Percentiles rank a stretch among this genome's conserved stretches.
Evolutionary conservation across 2,113 vertebrate genomes (phyloP).

Genomic region (Columbina picui): DNA sequence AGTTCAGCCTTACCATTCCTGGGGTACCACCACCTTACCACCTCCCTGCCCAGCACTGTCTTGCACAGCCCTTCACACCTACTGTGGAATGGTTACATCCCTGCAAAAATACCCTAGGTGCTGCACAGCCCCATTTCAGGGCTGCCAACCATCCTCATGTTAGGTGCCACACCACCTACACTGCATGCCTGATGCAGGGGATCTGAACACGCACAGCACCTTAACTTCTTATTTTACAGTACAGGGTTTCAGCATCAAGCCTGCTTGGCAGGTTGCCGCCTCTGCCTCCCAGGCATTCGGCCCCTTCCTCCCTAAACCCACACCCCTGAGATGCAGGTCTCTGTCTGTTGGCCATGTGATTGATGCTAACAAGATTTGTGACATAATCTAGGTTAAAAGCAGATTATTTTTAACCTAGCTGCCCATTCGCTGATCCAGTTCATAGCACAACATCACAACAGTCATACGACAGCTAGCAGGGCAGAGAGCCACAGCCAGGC

Average conservation of each 20-base stretch:
- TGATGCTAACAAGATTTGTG: neutral
- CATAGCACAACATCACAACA: neutral
- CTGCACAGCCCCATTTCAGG: neutral
- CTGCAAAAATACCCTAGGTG: neutral
- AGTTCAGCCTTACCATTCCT: neutral
- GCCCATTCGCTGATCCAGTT: neutral
- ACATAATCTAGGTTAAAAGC: neutral
- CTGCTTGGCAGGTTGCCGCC: neutral
- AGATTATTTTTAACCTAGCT: neutral
- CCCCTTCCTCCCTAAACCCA: neutral
- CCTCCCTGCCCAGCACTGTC: neutral
- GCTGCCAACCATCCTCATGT: neutral
- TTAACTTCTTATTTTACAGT: neutral
- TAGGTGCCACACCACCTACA: neutral
- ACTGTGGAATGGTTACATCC: accelerated
- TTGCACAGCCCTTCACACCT: neutral
- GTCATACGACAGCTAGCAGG: neutral
- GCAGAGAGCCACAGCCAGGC: neutral
- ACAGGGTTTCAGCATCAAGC: neutral
- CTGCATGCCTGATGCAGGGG: neutral
- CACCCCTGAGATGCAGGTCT: accelerated
- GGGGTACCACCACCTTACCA: too few relatives aligned
- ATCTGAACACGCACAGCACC: neutral
- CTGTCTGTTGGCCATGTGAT: neutral
- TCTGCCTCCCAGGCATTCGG: neutral